These are phyloP conservation scores for Hypotaenidia philippensis DNA, from an alignment of 2,797 vertebrate genomes.

Conservation along the genomic window DNA sequence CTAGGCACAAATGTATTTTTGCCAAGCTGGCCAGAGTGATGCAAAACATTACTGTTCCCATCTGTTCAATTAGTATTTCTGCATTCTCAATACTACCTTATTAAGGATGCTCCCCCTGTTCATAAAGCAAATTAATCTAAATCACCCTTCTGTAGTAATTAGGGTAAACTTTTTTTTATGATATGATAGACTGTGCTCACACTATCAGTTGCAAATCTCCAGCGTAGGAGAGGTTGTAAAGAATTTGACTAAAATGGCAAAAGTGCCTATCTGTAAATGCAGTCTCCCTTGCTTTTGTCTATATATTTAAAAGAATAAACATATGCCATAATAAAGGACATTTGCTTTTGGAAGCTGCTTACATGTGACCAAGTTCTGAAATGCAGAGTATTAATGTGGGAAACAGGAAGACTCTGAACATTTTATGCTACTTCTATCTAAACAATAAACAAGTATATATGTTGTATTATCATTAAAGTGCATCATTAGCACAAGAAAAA, in stretches of 20 bases:
- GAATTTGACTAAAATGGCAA: background rate
- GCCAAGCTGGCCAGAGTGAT: background rate
- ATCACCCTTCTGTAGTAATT: background rate
- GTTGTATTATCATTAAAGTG: background rate
- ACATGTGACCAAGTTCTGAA: background rate
- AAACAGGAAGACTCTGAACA: background rate
- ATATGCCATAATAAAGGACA: background rate
- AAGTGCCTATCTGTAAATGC: background rate
- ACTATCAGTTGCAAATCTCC: background rate
- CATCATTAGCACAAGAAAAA: background rate
- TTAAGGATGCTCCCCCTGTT: background rate
- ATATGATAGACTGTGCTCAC: background rate
- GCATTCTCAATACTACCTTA: background rate
- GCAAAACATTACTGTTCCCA: conserved; percentile 16
- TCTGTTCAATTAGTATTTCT: conserved; percentile 34
- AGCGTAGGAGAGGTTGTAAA: background rate
- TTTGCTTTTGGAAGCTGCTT: background rate
- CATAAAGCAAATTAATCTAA: conserved; percentile 14
- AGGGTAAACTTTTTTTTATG: background rate
- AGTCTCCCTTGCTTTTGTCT: background rate
- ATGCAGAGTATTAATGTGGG: background rate
- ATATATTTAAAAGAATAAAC: background rate
- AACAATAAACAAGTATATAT: background rate
- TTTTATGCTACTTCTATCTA: background rate
- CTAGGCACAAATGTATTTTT: background rate